These are phyloP conservation scores for Aphelocoma californica DNA, from an alignment of 2,797 vertebrate species.

Conservation along the genomic window DNA sequence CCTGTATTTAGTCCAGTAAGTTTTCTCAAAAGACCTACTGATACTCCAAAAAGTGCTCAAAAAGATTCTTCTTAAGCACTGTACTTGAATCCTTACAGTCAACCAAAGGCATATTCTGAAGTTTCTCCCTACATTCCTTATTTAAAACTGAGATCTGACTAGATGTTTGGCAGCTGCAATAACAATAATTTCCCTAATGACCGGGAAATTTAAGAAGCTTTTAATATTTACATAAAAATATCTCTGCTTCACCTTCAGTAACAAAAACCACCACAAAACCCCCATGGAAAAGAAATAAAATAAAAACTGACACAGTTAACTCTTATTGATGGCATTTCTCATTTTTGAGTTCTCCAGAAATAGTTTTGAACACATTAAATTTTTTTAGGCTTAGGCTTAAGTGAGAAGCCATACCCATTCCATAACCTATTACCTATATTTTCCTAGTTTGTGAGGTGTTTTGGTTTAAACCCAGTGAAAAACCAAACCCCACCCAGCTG, in stretches of 20 bases:
- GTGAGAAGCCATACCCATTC: neutral
- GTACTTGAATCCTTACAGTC: neutral
- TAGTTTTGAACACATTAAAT: neutral
- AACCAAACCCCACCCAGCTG: accelerated
- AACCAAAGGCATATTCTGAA: neutral
- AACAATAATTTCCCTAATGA: neutral
- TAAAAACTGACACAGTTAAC: neutral
- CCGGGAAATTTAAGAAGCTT: neutral
- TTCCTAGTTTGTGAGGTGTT: neutral
- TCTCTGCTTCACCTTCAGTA: neutral
- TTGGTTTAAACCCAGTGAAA: neutral
- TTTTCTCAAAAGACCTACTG: neutral
- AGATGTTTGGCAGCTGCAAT: neutral
- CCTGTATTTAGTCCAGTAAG: neutral
- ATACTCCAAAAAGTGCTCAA: neutral
- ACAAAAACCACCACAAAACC: neutral
- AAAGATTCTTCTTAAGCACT: neutral
- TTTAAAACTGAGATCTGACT: neutral
- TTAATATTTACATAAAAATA: neutral
- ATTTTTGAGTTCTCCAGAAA: neutral
- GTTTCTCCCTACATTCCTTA: neutral
- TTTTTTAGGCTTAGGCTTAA: neutral
- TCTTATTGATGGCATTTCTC: neutral
- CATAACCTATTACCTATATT: neutral
- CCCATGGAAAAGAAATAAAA: neutral